phyloP scores from a whole-genome alignment of 2,113 vertebrate species.

The Etia nguti region DNA sequence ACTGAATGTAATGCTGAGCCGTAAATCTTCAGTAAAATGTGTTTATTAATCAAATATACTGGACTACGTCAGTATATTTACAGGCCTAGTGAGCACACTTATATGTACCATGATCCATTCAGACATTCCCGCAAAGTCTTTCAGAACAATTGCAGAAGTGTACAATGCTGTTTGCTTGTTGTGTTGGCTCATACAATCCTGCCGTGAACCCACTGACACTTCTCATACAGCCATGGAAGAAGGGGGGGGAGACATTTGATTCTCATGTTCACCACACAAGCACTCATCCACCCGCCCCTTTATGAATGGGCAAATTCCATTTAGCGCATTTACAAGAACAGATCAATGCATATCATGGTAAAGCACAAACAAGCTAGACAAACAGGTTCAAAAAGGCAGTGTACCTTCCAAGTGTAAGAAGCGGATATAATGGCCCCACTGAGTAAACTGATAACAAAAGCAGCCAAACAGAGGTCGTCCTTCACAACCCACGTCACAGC shows the following conservation, averaged over 20 bases:
- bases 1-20: background rate
- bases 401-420: background rate
- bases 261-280: background rate
- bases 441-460: background rate
- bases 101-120: background rate
- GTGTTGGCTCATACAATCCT: background rate
- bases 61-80: background rate
- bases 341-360: slow-evolving; percentile 33
- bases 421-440: background rate
- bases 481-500: background rate
- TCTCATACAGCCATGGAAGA: background rate
- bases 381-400: background rate
- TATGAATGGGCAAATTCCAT: background rate
- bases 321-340: background rate
- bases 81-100: background rate
- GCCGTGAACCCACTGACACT: background rate
- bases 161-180: background rate
- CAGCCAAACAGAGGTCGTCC: background rate
- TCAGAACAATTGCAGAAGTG: background rate
- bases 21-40: background rate
- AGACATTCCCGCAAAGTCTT: background rate
- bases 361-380: background rate
- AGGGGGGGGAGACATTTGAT: no score
- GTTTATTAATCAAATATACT: background rate
- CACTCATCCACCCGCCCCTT: background rate